These are phyloP conservation scores for Onthophagus taurus DNA, from an alignment of 1,140 invertebrate genomes.

Conservation along the genomic window DNA sequence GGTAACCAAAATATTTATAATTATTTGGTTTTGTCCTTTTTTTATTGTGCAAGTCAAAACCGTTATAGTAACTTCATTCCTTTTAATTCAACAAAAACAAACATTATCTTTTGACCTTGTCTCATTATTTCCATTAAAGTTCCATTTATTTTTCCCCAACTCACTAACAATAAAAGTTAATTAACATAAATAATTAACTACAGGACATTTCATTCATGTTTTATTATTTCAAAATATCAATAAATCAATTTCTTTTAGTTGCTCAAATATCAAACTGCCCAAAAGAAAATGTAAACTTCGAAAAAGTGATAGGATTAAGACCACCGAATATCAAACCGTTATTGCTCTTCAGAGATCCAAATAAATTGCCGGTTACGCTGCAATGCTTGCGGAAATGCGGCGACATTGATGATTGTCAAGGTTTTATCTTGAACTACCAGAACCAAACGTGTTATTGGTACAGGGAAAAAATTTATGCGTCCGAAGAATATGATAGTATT, in stretches of 20 bases:
- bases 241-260: conserved; percentile 20
- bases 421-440: conserved; percentile 39
- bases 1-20: no score
- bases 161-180: no score
- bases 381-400: conserved; percentile 41
- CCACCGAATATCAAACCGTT: conserved; percentile 16
- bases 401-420: conserved; percentile 37
- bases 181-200: no score
- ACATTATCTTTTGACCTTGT: background rate
- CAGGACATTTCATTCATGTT: no score
- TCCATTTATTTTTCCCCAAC: no score
- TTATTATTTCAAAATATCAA: no score
- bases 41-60: no score
- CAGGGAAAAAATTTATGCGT: conserved; percentile 29
- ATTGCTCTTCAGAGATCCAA: conserved; percentile 20
- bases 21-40: no score
- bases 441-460: conserved; percentile 39
- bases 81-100: conserved; percentile 7
- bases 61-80: no score
- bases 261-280: conserved; percentile 23
- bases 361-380: conserved; percentile 36
- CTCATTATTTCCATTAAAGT: no score
- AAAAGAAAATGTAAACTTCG: conserved; percentile 25
- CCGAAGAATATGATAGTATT: conserved; percentile 32
- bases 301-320: conserved; percentile 31